These are phyloP conservation scores for Halcyon smyrnensis DNA, from an alignment of 2,797 vertebrate genomes.

Conservation along the genomic window DNA sequence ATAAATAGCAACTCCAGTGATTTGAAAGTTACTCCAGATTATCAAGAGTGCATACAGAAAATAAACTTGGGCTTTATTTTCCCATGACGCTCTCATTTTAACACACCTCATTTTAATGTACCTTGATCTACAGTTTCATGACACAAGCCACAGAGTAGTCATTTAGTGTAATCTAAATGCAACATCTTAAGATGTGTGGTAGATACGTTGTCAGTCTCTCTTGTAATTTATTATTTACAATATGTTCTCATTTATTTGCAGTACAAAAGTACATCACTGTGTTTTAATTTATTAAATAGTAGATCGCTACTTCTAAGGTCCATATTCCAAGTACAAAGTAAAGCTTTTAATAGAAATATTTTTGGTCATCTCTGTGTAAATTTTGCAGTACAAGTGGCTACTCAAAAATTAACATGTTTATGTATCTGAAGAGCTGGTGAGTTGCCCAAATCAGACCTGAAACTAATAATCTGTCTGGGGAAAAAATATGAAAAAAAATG, in stretches of 20 bases:
- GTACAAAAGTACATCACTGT: slow-evolving; percentile 12
- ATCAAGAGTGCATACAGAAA: not conserved
- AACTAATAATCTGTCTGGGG: not conserved
- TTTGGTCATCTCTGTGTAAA: not conserved
- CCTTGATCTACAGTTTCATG: not conserved
- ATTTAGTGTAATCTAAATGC: slow-evolving; percentile 21
- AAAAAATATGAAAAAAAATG: not conserved
- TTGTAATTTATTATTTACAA: slow-evolving; percentile 62
- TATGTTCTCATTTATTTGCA: slow-evolving; percentile 20
- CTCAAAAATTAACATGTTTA: not conserved
- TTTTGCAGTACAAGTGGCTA: not conserved
- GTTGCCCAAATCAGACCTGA: not conserved
- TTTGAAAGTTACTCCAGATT: not conserved
- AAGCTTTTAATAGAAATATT: slow-evolving; percentile 13
- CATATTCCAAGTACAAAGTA: not conserved
- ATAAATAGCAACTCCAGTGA: not conserved
- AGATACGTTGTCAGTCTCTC: not conserved
- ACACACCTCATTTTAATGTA: not conserved
- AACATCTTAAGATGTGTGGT: not conserved
- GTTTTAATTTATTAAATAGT: slow-evolving; percentile 44
- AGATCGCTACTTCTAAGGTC: not conserved
- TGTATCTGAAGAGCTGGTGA: not conserved
- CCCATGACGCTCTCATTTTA: not conserved
- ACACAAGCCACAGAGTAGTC: not conserved
- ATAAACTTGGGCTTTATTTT: not conserved